Evolutionary conservation across 2,113 vertebrate genomes (phyloP).

Genomic region (Cnemophilus loriae): DNA sequence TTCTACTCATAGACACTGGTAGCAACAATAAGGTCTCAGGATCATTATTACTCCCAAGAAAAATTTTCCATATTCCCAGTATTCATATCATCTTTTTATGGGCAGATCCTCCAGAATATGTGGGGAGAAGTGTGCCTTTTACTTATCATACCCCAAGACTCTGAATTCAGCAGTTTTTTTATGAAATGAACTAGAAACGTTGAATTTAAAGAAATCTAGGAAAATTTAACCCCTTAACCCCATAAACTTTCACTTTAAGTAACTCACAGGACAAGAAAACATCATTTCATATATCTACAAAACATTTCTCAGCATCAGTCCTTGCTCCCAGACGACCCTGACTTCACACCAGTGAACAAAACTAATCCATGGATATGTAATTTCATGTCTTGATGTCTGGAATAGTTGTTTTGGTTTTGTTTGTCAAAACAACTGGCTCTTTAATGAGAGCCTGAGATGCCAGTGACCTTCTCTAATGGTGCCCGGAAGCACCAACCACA

Average conservation of each 20-base stretch:
- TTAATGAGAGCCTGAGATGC: neutral
- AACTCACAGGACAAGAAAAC: neutral
- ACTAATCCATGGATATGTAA: neutral
- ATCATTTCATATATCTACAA: neutral
- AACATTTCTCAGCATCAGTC: neutral
- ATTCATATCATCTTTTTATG: neutral
- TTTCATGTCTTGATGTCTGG: neutral
- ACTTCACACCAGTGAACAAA: neutral
- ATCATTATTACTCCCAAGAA: neutral
- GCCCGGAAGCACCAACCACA: neutral
- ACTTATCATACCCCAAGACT: neutral
- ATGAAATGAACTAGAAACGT: neutral
- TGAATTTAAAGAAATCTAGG: neutral
- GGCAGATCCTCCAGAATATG: neutral
- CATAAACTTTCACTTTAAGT: neutral
- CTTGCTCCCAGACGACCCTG: neutral
- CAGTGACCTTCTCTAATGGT: neutral
- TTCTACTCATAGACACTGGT: neutral
- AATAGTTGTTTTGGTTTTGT: neutral
- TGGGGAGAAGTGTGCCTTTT: fast-evolving
- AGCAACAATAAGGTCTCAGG: neutral
- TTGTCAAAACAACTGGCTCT: neutral
- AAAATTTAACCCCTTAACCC: neutral
- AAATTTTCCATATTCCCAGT: neutral
- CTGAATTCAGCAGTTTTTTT: neutral